These are phyloP conservation scores for Anisognathus igniventris DNA, from an alignment of 2,797 vertebrate genomes.

Conservation along the genomic window DNA sequence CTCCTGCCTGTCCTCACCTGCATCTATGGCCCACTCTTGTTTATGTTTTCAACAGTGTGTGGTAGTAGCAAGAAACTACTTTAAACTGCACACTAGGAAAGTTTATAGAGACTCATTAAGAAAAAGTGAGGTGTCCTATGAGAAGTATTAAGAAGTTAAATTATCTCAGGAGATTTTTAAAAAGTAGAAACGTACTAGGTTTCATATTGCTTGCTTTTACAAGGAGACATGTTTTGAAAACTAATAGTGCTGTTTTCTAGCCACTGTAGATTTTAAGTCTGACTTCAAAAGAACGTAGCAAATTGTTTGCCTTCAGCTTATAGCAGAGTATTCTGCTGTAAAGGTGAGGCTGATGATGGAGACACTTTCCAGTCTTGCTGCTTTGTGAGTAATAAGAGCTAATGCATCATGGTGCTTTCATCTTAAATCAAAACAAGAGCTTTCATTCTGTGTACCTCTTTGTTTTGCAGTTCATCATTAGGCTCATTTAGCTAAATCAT, in stretches of 20 bases:
- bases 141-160: background rate
- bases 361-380: conserved; percentile 43
- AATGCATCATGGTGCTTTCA: conserved; percentile 51
- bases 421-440: conserved; percentile 49
- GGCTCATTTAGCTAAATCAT: conserved; percentile 12
- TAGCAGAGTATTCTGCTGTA: background rate
- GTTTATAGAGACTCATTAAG: background rate
- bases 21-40: background rate
- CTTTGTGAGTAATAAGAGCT: conserved; percentile 55
- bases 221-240: background rate
- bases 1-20: background rate
- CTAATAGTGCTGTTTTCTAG: background rate
- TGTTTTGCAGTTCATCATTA: conserved; percentile 33
- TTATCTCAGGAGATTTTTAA: background rate
- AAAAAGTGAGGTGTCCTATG: background rate
- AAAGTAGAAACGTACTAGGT: background rate
- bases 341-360: background rate
- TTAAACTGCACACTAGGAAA: background rate
- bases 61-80: background rate
- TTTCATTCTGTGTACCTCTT: conserved; percentile 9
- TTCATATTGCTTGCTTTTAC: background rate
- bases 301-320: conserved; percentile 16
- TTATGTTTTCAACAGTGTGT: background rate
- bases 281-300: background rate
- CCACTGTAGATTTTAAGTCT: background rate